These are phyloP conservation scores for Gorsachius magnificus DNA, from an alignment of 2,797 vertebrate genomes.

Conservation along the genomic window DNA sequence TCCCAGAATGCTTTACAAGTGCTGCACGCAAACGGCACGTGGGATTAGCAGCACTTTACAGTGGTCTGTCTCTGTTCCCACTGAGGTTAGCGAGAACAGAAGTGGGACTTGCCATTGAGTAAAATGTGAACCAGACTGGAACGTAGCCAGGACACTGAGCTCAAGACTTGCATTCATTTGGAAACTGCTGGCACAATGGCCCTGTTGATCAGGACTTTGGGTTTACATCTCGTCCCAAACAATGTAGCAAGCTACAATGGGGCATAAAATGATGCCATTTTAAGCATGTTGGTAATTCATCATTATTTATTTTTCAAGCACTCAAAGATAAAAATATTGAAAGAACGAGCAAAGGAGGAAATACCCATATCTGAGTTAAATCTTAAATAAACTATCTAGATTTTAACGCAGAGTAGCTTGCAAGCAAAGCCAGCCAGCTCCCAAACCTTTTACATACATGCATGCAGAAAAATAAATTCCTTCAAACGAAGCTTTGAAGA, in stretches of 20 bases:
- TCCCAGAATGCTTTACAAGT: conserved; percentile 14
- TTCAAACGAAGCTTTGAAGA: conserved; percentile 58
- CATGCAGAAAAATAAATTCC: conserved; percentile 27
- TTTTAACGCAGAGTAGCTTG: not conserved
- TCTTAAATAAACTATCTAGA: not conserved
- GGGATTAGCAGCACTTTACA: conserved; percentile 48
- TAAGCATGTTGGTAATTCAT: not conserved
- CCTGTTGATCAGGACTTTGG: conserved; percentile 14
- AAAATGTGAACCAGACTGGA: conserved; percentile 49
- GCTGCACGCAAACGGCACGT: conserved; percentile 34
- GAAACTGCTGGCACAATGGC: conserved; percentile 33
- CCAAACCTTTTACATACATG: not conserved
- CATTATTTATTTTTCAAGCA: not conserved
- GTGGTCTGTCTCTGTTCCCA: not conserved
- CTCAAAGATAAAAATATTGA: conserved; percentile 6
- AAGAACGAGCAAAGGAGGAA: not conserved
- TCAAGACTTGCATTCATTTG: conserved; percentile 36
- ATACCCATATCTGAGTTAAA: not conserved
- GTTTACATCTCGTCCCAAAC: conserved; percentile 11
- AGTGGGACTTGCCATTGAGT: conserved; percentile 17
- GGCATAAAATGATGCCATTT: not conserved
- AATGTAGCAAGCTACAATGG: not conserved
- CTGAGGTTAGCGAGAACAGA: not conserved
- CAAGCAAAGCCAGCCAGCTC: not conserved
- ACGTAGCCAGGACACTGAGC: not conserved